Percentiles rank a stretch among this genome's conserved stretches.
Evolutionary conservation across 2,113 vertebrate genomes (phyloP).

Genomic region (Geococcyx californianus): DNA sequence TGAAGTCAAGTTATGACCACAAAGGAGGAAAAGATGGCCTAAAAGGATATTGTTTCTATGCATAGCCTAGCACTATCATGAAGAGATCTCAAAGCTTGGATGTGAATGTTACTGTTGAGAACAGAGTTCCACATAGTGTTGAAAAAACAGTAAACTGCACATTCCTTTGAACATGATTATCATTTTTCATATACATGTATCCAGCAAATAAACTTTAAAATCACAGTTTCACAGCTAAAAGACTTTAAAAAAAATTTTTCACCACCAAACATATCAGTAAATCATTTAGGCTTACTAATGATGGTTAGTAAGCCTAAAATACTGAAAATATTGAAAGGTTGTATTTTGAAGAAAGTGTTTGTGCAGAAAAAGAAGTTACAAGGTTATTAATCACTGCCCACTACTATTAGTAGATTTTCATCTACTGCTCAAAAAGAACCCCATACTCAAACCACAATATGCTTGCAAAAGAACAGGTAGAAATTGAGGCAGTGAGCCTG

Average conservation of each 20-base stretch:
- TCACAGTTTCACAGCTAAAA: background rate
- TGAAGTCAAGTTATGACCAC: background rate
- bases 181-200: background rate
- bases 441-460: background rate
- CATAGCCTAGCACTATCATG: background rate
- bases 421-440: background rate
- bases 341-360: background rate
- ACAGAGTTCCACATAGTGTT: background rate
- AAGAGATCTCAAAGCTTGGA: background rate
- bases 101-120: background rate
- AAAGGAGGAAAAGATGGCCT: background rate
- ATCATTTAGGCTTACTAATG: background rate
- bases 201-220: background rate
- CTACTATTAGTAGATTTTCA: background rate
- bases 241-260: accelerated
- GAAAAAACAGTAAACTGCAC: background rate
- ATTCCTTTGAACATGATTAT: background rate
- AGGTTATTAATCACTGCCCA: background rate
- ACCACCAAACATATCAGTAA: background rate
- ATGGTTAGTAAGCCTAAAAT: too few species aligned
- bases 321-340: too few species aligned
- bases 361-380: background rate
- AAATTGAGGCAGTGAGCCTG: background rate
- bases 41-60: background rate
- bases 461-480: background rate